Conservation (phyloP, 2,797 vertebrate species). For the Luscinia luscinia region DNA sequence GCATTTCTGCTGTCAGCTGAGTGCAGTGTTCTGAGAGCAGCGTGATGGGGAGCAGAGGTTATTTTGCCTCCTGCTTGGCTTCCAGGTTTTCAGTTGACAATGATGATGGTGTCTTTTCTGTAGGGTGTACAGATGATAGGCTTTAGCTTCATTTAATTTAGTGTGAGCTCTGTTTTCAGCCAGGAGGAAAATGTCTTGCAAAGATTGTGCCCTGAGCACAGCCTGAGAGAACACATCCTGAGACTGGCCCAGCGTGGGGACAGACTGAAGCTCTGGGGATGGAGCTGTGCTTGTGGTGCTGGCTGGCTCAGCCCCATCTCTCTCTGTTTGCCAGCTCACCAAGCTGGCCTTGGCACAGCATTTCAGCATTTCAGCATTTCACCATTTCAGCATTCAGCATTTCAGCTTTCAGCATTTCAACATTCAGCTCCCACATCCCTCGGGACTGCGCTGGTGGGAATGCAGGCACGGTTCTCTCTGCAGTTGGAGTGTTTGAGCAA, state of each 20-base stretch:
- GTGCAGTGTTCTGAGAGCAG: not conserved
- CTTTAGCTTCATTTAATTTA: not conserved
- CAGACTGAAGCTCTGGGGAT: not conserved
- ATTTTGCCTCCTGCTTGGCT: not conserved
- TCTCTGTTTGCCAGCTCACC: not conserved
- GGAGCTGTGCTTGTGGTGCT: not conserved
- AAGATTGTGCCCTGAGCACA: not conserved
- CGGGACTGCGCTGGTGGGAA: not conserved
- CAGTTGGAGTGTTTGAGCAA: not conserved
- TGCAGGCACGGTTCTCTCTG: rapidly evolving
- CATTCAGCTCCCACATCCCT: too few relatives aligned
- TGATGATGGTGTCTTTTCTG: not conserved
- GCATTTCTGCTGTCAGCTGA: conserved; percentile 9
- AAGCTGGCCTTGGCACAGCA: not conserved
- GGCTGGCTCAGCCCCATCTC: not conserved
- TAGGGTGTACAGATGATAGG: not conserved
- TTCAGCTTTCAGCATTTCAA: too few relatives aligned
- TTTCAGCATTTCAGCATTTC: too few relatives aligned
- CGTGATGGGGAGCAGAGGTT: not conserved
- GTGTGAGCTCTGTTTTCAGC: not conserved
- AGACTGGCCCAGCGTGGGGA: rapidly evolving
- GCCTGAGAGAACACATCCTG: not conserved
- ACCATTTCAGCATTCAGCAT: too few relatives aligned
- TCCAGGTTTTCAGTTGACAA: not conserved
- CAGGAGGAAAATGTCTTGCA: not conserved